These are phyloP conservation scores for Capromys pilorides DNA, from an alignment of 2,797 vertebrate genomes.

Conservation along the genomic window DNA sequence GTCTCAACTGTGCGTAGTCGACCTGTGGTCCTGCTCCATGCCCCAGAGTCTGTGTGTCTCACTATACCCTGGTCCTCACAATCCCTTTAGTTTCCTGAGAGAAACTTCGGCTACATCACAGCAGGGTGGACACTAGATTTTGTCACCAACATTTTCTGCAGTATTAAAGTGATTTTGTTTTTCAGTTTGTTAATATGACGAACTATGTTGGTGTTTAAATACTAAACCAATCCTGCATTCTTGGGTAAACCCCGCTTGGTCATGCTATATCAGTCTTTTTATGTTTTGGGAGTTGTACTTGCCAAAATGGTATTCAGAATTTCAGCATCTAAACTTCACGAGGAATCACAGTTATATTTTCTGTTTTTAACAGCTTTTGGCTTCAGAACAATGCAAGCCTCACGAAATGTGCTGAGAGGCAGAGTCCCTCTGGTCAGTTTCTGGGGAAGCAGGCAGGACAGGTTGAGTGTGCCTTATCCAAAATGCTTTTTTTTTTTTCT, in stretches of 20 bases:
- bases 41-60: neutral
- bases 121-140: neutral
- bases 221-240: neutral
- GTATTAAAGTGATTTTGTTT: neutral
- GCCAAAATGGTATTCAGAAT: neutral
- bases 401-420: neutral
- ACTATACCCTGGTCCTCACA: neutral
- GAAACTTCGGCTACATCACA: neutral
- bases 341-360: neutral
- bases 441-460: neutral
- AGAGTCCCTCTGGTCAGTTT: neutral
- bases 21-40: neutral
- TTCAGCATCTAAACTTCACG: neutral
- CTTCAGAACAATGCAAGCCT: neutral
- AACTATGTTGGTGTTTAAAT: neutral
- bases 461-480: too few species aligned
- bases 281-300: neutral
- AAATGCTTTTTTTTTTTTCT: too few species aligned
- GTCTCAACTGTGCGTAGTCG: neutral
- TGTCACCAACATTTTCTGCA: neutral
- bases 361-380: neutral
- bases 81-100: neutral
- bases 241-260: constrained; percentile 3
- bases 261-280: neutral
- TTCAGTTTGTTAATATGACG: neutral